Conservation (phyloP, 53 echinoderm and acorn worm species). For the Apostichopus leukothele region DNA sequence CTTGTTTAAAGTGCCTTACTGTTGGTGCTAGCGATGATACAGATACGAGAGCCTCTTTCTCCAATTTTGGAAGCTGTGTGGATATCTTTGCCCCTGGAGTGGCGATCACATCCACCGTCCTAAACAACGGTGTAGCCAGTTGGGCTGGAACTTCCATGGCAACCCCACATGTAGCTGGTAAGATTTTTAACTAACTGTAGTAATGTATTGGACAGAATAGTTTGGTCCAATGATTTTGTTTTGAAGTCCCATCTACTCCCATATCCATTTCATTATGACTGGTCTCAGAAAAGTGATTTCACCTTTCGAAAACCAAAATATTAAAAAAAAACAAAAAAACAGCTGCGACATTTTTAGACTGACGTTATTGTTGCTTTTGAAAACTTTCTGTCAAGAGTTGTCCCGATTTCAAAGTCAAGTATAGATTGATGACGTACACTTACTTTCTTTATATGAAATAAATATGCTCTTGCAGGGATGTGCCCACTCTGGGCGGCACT, state of each 20-base stretch:
- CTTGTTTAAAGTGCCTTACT: not conserved
- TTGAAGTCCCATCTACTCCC: too few species aligned
- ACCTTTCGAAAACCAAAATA: not conserved
- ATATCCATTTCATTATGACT: not conserved
- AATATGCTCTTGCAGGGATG: too few species aligned
- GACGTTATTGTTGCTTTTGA: too few species aligned
- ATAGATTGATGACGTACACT: too few species aligned
- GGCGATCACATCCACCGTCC: conserved; percentile 9
- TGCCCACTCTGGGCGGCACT: too few species aligned
- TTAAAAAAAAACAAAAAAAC: too few species aligned
- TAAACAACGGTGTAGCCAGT: not conserved
- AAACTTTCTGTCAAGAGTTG: too few species aligned
- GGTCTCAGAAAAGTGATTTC: not conserved
- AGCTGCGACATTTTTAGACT: too few species aligned
- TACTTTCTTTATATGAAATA: too few species aligned
- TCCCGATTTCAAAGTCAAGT: too few species aligned
- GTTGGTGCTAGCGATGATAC: conserved; percentile 11
- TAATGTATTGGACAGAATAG: not conserved
- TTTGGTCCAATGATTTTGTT: too few species aligned
- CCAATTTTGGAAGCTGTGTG: conserved; percentile 23
- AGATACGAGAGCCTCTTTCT: conserved; percentile 1
- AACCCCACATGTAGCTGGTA: conserved; percentile 25
- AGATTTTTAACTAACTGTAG: not conserved
- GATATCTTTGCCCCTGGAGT: conserved; percentile 40
- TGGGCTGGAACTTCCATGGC: conserved; percentile 42